Evolutionary conservation across 2,888 invertebrate species (phyloP).

Genomic region (Acleris laterana): DNA sequence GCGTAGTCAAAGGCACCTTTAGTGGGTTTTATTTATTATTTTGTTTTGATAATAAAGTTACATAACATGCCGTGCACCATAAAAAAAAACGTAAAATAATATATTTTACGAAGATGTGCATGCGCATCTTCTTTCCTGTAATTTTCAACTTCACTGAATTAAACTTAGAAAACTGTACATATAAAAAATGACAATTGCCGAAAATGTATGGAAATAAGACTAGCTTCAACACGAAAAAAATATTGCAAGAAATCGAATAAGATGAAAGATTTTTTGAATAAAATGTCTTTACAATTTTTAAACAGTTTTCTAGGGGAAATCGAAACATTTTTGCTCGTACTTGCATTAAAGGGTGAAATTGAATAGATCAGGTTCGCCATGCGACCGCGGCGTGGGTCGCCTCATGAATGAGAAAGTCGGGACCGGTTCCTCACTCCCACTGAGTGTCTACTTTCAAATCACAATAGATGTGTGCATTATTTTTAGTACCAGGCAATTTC

Average conservation of each 20-base stretch:
- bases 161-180: too few relatives aligned
- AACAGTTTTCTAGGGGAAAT: constrained; percentile 12
- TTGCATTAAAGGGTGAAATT: constrained; percentile 40
- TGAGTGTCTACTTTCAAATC: constrained; percentile 80
- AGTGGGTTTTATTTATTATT: constrained; percentile 51
- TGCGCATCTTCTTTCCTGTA: too few relatives aligned
- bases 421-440: constrained; percentile 76
- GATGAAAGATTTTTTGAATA: too few relatives aligned
- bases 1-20: constrained; percentile 67
- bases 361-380: constrained; percentile 41
- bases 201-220: too few relatives aligned
- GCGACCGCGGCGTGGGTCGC: constrained; percentile 62
- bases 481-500: constrained; percentile 53
- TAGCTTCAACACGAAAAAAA: too few relatives aligned
- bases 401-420: constrained; percentile 80
- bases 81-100: too few relatives aligned
- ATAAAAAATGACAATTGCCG: too few relatives aligned
- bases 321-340: constrained; percentile 24
- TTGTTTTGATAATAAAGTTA: constrained; percentile 3
- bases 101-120: too few relatives aligned
- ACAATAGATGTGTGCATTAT: constrained; percentile 66
- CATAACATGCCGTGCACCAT: background rate
- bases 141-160: too few relatives aligned
- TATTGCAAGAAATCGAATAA: too few relatives aligned
- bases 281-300: too few relatives aligned